Evolutionary conservation across 1,140 invertebrate genomes (phyloP).

Genomic region (Steinernema feltiae): DNA sequence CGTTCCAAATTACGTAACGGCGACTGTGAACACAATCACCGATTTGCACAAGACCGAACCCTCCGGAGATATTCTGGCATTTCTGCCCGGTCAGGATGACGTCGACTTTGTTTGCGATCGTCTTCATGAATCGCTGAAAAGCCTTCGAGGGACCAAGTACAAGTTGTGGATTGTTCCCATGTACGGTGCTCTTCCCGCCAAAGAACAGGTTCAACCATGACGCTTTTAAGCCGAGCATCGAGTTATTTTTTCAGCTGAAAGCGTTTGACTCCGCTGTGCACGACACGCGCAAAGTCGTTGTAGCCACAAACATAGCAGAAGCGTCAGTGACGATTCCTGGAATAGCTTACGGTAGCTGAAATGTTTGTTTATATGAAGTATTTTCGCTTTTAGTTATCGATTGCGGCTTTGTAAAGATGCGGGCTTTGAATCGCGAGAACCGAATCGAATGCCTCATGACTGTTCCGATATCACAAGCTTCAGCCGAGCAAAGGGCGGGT

Average conservation of each 20-base stretch:
- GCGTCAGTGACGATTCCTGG: conserved; percentile 85
- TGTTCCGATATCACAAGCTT: conserved; percentile 92
- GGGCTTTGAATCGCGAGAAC: conserved; percentile 94
- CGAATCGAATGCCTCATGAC: conserved; percentile 65
- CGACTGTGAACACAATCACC: conserved; percentile 75
- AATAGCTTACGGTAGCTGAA: conserved; percentile 70
- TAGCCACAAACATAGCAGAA: conserved; percentile 96
- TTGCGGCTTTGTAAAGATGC: conserved; percentile 90
- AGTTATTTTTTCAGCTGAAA: conserved; percentile 67
- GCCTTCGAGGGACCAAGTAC: conserved; percentile 46
- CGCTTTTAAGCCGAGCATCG: not conserved
- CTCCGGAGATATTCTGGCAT: conserved; percentile 79
- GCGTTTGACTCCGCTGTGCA: conserved; percentile 74
- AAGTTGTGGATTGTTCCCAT: conserved; percentile 78
- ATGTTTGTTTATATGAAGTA: too few species aligned
- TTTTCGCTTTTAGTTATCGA: conserved; percentile 83
- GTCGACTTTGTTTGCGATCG: conserved; percentile 69
- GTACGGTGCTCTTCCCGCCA: conserved; percentile 78
- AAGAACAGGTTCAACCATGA: conserved; percentile 63
- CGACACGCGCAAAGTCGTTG: conserved; percentile 77
- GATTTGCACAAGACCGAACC: conserved; percentile 79
- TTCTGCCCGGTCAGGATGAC: conserved; percentile 89
- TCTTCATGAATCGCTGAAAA: not conserved
- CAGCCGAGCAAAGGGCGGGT: conserved; percentile 90
- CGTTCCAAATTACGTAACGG: conserved; percentile 80